phyloP scores from a whole-genome alignment of 2,888 invertebrate genomes.

The Plagodis dolabraria region DNA sequence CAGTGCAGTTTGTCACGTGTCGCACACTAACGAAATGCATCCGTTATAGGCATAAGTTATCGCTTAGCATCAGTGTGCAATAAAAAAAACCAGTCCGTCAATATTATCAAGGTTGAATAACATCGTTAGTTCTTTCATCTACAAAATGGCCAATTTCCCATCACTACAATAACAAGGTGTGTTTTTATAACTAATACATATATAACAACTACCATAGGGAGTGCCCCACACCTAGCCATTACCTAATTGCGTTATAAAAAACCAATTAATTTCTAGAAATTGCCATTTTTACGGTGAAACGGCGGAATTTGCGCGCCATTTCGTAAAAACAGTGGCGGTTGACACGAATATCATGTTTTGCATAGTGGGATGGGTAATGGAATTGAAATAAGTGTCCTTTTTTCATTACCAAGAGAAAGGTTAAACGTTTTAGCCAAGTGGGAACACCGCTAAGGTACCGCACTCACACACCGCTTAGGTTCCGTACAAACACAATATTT shows the following conservation, averaged over 20 bases:
- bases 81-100: too few relatives aligned
- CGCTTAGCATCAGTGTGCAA: too few relatives aligned
- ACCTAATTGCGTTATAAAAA: slow-evolving; percentile 21
- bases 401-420: too few relatives aligned
- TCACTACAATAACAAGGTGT: background rate
- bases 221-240: slow-evolving; percentile 26
- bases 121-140: too few relatives aligned
- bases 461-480: too few relatives aligned
- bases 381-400: background rate
- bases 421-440: too few relatives aligned
- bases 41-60: too few relatives aligned
- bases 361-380: slow-evolving; percentile 6
- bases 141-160: background rate
- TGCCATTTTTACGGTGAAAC: slow-evolving; percentile 16
- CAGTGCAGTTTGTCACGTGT: too few relatives aligned
- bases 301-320: slow-evolving; percentile 11
- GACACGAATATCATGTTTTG: slow-evolving; percentile 14
- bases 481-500: too few relatives aligned
- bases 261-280: slow-evolving; percentile 17
- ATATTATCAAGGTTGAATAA: too few relatives aligned
- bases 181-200: slow-evolving; percentile 1
- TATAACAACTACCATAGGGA: background rate
- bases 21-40: too few relatives aligned
- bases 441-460: too few relatives aligned
- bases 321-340: slow-evolving; percentile 3